Percentiles rank a stretch among this genome's conserved stretches.
Evolutionary conservation across 2,797 vertebrate species (phyloP).

Genomic region (Liparis tanakae): DNA sequence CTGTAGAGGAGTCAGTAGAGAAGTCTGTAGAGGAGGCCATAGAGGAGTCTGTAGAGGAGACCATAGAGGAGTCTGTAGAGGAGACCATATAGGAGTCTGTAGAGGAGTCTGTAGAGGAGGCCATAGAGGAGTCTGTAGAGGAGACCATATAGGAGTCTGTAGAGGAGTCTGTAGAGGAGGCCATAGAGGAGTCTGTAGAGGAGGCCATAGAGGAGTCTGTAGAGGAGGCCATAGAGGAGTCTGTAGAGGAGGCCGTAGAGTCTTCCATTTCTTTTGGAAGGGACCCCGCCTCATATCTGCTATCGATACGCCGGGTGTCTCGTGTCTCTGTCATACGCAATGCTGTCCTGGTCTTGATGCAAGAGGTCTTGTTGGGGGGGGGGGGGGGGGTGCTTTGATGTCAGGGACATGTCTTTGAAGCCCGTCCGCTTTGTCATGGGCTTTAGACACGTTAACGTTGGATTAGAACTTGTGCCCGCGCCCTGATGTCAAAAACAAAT

Average conservation of each 20-base stretch:
- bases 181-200: no score
- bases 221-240: no score
- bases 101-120: no score
- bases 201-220: no score
- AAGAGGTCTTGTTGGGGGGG: constrained; percentile 15
- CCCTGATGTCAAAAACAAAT: constrained; percentile 30
- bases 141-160: no score
- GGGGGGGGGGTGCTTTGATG: constrained; percentile 69
- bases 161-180: no score
- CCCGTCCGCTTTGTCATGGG: constrained; percentile 71
- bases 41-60: no score
- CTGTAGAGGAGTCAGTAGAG: no score
- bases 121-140: no score
- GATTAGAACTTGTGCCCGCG: constrained; percentile 54
- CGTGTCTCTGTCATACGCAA: constrained; percentile 6
- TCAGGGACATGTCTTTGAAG: constrained; percentile 75
- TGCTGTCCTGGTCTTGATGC: constrained; percentile 37
- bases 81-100: no score
- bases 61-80: no score
- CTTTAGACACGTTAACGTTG: constrained; percentile 72
- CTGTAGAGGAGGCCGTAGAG: background rate
- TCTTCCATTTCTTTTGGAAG: background rate
- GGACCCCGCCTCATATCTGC: background rate
- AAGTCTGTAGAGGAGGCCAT: no score
- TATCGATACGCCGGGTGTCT: background rate